Base-by-base conservation (phyloP, 2,797 vertebrate genomes). In the Coregonus suidteri region DNA sequence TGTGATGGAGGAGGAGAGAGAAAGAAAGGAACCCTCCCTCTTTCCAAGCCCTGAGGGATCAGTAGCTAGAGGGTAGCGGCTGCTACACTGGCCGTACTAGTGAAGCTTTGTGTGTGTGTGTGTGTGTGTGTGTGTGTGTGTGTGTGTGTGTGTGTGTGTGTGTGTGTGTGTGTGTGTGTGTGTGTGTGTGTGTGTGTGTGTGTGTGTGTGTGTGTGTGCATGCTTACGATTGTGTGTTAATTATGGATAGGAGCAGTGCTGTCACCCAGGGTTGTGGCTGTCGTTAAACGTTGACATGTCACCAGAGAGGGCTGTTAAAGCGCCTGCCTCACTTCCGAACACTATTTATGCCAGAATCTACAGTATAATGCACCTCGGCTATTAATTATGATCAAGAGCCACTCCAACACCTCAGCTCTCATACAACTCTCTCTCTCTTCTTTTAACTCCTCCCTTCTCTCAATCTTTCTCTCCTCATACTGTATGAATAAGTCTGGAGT, bases 211-310 rank as follows among this genome's bases (percentile, higher is more conserved):
- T 41, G 37, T 37, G 37, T 41, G 37, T 41, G 37, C 37, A 41
- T 41, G 37, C 37, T 47, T 47, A 47, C 9, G 92, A 11, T 13
- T 25, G 35, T 83, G 92, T 47, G 94, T 96, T 95, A 96, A 95
- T 96, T 96, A 96, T 94, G 95, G 93, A 95, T 95, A 93, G 95
- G 92, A 93, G 93, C 89, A 91, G 91, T 94, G 94, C 94, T 94
- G 93, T 47, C 41, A 47, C 41, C 88, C 89, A 90, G 92, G 93
- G 94, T 94, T 91, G 94, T 94, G 94, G 94, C 94, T 92, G 94
- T 93, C 94, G 94, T 95, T 96, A 95, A 96, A 95, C 90, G 92
- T 93, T 85, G 85, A 85, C 30, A 72, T 75, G 78, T 80, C 84
- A 75, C 80, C 82, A 75, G 90, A 91, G 93, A 91, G 91, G 94